Evolutionary conservation across 2,797 vertebrate species (phyloP), one percentile per base, ranked within the genome.

Genomic region (Echeneis naucrates): DNA sequence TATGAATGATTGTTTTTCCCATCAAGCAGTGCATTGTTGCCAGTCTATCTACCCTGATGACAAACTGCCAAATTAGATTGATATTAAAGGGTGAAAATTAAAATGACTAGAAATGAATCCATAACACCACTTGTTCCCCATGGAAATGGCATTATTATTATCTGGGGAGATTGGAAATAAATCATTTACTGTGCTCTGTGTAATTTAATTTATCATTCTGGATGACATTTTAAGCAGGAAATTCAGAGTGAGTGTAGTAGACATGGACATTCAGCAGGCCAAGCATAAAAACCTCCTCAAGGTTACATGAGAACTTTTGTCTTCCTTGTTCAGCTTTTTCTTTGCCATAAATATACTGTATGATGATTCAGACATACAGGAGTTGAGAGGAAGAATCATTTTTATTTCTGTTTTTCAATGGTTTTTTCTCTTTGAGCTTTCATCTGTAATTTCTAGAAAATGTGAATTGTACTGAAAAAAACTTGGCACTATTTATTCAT

Each of bases 1-100:
- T 82, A 60, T 66, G 64, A 82, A 77, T 50, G 19, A 76, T 78
- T 54, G 65, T 66, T 84, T 82, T 81, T 83, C 73, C 75, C 56
- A 53, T 71, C 67, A 74, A 76, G 32, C 59, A 54, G 74, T 74
- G 44, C 51, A 55, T 75, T 79, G 48, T 68, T 26, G 33, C 40
- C 21, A 21, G 51, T 68, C 17, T 11, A 32, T 68, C 30, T 53
- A 16, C 37, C 58, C 24, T 74, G 11, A 53, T 68, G 33, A 63
- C 30, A 77, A 24, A 38, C 53, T 27, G 0, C 6, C 27, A 32
- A 11, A 37, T 13, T 24, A 5, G 10, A 51, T 42, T 35, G 0
- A 23, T 23, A 23, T 26, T 30, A 21, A 17, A 8, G 17, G 23
- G 26, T n/a, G 14, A 27, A 44, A 44, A 3, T 19, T 14, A 24